These are phyloP conservation scores for Labeo calbasu DNA, from an alignment of 2,797 vertebrate species.

Conservation along the genomic window DNA sequence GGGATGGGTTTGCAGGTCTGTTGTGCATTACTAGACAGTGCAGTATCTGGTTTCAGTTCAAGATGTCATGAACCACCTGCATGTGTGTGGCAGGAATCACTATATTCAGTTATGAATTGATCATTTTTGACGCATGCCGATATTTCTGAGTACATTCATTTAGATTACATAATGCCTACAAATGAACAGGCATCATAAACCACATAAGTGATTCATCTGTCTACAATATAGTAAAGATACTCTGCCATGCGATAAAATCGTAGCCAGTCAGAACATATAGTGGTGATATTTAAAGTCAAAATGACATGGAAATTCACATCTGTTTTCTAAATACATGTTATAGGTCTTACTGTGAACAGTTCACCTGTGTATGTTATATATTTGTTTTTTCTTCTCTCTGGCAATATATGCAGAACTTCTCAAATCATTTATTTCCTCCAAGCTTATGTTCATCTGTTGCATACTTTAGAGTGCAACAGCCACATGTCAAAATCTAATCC, in stretches of 20 bases:
- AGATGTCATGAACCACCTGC: not conserved
- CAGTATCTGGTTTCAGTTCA: conserved; percentile 3
- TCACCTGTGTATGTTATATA: no score
- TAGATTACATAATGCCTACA: not conserved
- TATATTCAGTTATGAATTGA: not conserved
- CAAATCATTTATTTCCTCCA: not conserved
- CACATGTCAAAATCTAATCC: not conserved
- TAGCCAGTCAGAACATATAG: not conserved
- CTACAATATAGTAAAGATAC: not conserved
- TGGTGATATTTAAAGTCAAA: not conserved
- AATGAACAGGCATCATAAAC: not conserved
- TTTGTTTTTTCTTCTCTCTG: no score
- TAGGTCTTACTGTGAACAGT: no score
- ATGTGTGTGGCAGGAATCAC: conserved; percentile 6
- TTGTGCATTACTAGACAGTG: conserved; percentile 14
- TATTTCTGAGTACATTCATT: not conserved
- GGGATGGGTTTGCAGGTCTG: not conserved
- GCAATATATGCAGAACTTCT: not conserved
- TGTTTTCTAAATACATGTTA: no score
- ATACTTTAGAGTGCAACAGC: not conserved
- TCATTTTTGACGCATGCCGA: not conserved
- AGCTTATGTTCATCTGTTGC: not conserved
- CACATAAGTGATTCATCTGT: not conserved
- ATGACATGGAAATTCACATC: no score
- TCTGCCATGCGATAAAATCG: not conserved